These are phyloP conservation scores for Ormyrus thymus DNA, from an alignment of 2,888 invertebrate genomes.

Conservation along the genomic window DNA sequence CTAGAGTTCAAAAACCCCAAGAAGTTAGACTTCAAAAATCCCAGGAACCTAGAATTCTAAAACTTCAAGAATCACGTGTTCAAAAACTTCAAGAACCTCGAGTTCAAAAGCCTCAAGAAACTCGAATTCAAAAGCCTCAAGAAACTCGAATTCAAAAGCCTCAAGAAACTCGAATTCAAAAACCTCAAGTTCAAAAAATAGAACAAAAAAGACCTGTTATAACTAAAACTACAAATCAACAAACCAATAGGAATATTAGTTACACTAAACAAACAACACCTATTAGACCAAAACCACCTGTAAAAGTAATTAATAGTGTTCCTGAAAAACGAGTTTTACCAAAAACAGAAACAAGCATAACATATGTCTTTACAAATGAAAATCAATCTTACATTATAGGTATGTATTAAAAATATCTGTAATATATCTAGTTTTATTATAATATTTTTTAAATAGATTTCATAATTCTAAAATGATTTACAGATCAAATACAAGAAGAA, in stretches of 20 bases:
- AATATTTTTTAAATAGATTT: not conserved
- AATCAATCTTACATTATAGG: slow-evolving; percentile 42
- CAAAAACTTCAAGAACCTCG: slow-evolving; percentile 25
- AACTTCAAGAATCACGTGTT: no score
- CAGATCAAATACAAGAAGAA: slow-evolving; percentile 57
- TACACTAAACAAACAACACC: not conserved
- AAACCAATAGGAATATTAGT: slow-evolving; percentile 14
- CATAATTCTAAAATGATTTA: slow-evolving; percentile 11
- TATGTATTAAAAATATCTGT: slow-evolving; percentile 9
- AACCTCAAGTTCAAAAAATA: slow-evolving; percentile 1
- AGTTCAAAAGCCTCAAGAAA: slow-evolving; percentile 22
- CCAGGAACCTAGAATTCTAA: slow-evolving; percentile 8
- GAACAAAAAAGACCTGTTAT: slow-evolving; percentile 16
- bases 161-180: slow-evolving; percentile 27
- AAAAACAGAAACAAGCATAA: slow-evolving; percentile 23
- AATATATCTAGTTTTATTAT: not conserved
- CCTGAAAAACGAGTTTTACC: not conserved
- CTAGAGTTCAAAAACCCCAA: slow-evolving; percentile 19
- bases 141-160: slow-evolving; percentile 14
- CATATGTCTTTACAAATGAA: slow-evolving; percentile 41
- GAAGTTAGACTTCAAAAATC: slow-evolving; percentile 23
- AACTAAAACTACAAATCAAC: not conserved
- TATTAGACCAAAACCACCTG: not conserved
- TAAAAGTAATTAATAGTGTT: slow-evolving; percentile 8
- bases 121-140: not conserved